A percentile compares a stretch with the other conserved stretches of the same genome.
These are phyloP conservation scores for Hemistola chrysoprasaria DNA, from an alignment of 2,888 invertebrate species.

Conservation along the genomic window DNA sequence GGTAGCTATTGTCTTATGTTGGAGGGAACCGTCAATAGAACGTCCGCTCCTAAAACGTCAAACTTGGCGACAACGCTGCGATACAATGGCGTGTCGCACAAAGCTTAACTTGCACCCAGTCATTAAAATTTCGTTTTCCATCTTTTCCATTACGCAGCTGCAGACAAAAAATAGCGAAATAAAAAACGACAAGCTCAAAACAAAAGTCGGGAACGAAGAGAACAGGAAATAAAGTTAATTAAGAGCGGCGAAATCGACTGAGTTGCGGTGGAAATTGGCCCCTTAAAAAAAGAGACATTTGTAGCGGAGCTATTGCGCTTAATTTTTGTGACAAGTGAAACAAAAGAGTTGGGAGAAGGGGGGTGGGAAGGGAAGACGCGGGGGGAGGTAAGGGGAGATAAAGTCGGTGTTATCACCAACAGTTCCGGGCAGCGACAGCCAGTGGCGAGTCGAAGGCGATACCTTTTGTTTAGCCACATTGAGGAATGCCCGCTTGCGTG, in stretches of 20 bases:
- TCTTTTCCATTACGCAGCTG: slow-evolving; percentile 78
- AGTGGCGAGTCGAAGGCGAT: slow-evolving; percentile 77
- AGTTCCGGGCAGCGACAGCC: slow-evolving; percentile 68
- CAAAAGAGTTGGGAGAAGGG: slow-evolving; percentile 73
- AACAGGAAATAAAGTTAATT: slow-evolving; percentile 83
- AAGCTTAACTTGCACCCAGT: slow-evolving; percentile 76
- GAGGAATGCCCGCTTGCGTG: slow-evolving; percentile 76
- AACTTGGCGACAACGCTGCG: slow-evolving; percentile 56
- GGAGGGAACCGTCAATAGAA: slow-evolving; percentile 52
- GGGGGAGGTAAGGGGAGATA: slow-evolving; percentile 61
- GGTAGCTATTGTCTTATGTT: slow-evolving; percentile 46
- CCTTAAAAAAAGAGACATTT: slow-evolving; percentile 81
- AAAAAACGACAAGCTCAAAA: slow-evolving; percentile 71
- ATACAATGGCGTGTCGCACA: slow-evolving; percentile 68
- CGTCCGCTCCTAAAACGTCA: slow-evolving; percentile 63
- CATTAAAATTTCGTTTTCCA: slow-evolving; percentile 81
- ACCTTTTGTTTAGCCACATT: slow-evolving; percentile 78
- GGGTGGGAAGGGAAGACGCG: slow-evolving; percentile 39
- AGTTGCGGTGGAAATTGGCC: slow-evolving; percentile 81
- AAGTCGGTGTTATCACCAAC: slow-evolving; percentile 70
- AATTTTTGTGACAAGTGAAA: slow-evolving; percentile 83
- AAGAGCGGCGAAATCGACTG: slow-evolving; percentile 82
- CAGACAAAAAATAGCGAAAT: slow-evolving; percentile 79
- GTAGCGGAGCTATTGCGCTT: slow-evolving; percentile 80
- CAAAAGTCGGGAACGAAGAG: slow-evolving; percentile 77